Percentiles rank a stretch among this genome's conserved stretches.
These are phyloP conservation scores for Sminthurides aquaticus DNA, from an alignment of 2,888 invertebrate genomes.

Conservation along the genomic window DNA sequence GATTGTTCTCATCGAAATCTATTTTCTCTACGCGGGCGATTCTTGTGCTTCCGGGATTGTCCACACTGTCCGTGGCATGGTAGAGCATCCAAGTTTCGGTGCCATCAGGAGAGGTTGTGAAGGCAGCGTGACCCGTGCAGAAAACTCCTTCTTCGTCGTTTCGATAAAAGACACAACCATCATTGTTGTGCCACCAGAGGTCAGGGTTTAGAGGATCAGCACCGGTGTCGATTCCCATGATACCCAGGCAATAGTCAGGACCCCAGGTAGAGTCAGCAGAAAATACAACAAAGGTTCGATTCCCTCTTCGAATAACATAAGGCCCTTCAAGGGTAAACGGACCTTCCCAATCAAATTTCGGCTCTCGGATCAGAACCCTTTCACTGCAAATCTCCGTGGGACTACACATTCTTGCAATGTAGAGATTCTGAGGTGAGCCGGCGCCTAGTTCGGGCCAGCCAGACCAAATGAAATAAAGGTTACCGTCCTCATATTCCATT, in stretches of 20 bases:
- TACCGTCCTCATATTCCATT: slow-evolving; percentile 30
- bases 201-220: slow-evolving; percentile 32
- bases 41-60: slow-evolving; percentile 17
- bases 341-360: slow-evolving; percentile 34
- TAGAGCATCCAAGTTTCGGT: slow-evolving; percentile 29
- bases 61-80: slow-evolving; percentile 23
- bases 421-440: slow-evolving; percentile 41
- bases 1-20: slow-evolving; percentile 21
- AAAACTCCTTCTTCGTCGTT: slow-evolving; percentile 39
- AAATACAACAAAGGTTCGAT: slow-evolving; percentile 35
- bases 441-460: slow-evolving; percentile 37
- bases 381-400: slow-evolving; percentile 33
- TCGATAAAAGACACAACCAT: slow-evolving; percentile 33
- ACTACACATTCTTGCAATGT: slow-evolving; percentile 39
- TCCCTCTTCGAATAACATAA: slow-evolving; percentile 32
- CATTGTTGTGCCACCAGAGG: slow-evolving; percentile 33
- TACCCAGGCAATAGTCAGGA: slow-evolving; percentile 37
- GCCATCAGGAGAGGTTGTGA: slow-evolving; percentile 24
- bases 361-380: slow-evolving; percentile 32
- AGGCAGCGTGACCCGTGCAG: slow-evolving; percentile 37
- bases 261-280: slow-evolving; percentile 41
- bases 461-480: slow-evolving; percentile 38
- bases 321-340: slow-evolving; percentile 35
- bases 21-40: slow-evolving; percentile 29
- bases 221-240: slow-evolving; percentile 36